These are phyloP conservation scores for Engystomops pustulosus DNA, from an alignment of 2,113 vertebrate genomes.

Conservation along the genomic window DNA sequence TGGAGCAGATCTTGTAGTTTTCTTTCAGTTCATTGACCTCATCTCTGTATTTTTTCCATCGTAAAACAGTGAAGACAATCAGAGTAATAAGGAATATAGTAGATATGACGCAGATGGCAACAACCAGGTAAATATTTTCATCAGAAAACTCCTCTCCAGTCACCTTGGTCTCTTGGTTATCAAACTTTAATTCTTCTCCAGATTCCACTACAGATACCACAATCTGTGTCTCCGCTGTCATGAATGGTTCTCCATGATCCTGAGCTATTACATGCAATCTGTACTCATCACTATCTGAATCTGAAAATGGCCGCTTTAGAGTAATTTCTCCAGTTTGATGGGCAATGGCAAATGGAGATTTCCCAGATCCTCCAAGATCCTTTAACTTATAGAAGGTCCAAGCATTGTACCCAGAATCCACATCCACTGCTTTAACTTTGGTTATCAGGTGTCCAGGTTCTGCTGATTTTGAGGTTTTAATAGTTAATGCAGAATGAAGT, in stretches of 20 bases:
- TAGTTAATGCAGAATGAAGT: conserved; percentile 51
- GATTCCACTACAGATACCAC: conserved; percentile 23
- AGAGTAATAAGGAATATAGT: conserved; percentile 42
- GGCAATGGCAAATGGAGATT: conserved; percentile 74
- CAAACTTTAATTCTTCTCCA: conserved; percentile 27
- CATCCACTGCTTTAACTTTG: conserved; percentile 86
- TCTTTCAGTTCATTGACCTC: conserved; percentile 44
- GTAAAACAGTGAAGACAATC: background rate
- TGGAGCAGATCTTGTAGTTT: conserved; percentile 63
- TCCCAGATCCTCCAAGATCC: conserved; percentile 72
- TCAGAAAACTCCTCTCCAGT: conserved; percentile 30
- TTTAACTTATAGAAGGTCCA: conserved; percentile 83
- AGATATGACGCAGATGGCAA: conserved; percentile 44
- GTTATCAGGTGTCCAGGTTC: conserved; percentile 81
- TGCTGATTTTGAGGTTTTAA: conserved; percentile 71
- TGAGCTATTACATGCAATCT: conserved; percentile 67
- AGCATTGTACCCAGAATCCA: conserved; percentile 88
- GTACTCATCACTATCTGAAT: conserved; percentile 68
- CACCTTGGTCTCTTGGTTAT: background rate
- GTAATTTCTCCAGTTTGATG: conserved; percentile 67
- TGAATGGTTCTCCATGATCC: conserved; percentile 67
- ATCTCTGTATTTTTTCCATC: conserved; percentile 17
- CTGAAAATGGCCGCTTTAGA: conserved; percentile 68
- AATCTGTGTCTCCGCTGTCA: conserved; percentile 28
- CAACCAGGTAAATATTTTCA: conserved; percentile 47